Base-by-base conservation (phyloP, 2,113 vertebrate genomes). In the Rhea pennata region DNA sequence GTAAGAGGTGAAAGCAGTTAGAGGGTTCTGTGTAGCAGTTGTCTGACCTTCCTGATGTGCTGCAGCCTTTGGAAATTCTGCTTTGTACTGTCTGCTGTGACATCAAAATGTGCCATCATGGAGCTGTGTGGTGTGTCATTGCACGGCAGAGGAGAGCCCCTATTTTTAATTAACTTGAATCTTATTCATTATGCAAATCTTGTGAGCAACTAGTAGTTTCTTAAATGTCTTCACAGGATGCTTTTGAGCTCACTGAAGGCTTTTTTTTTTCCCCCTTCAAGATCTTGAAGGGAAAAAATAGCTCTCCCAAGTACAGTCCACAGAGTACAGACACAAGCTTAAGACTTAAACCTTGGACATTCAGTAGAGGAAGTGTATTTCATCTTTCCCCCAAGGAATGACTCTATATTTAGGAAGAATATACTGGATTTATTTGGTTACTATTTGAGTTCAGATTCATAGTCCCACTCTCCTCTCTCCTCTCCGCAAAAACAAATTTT, bases 321-420 rank as follows among this genome's bases (percentile, higher is more conserved):
- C 10, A 53, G 42, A 88, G 14, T 0, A 0, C 44, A 82, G 51
- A 64, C 42, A 24, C 31, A 81, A 64, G 59, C 15, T 78, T 59
- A 20, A 79, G 1, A 1, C 20, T 84, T 87, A 69, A 82, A 75
- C 19, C 16, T 72, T 73, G 20, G 33, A 24, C 40, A 22, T 58
- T 10, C 29, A 42, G 21, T 36, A 4, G 21, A 95, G 44, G 58
- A 89, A 76, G 50, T 36, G 11, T 87, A 73, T 87, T 89, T 91
- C 48, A 62, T 71, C 65, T 79, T 75, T 33, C 6, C 44, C 20
- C n/a, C 22, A 29, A 88, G 91, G 84, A 91, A 78, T 71, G 78
- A 33, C 9, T 79, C 90, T 94, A 81, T 91, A 72, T 95, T 92
- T 93, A 87, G 88, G 44, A 87, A 70, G 42, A 90, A 69, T 76